Base-by-base conservation (phyloP, 2,888 invertebrate species). In the Onchidella celtica region DNA sequence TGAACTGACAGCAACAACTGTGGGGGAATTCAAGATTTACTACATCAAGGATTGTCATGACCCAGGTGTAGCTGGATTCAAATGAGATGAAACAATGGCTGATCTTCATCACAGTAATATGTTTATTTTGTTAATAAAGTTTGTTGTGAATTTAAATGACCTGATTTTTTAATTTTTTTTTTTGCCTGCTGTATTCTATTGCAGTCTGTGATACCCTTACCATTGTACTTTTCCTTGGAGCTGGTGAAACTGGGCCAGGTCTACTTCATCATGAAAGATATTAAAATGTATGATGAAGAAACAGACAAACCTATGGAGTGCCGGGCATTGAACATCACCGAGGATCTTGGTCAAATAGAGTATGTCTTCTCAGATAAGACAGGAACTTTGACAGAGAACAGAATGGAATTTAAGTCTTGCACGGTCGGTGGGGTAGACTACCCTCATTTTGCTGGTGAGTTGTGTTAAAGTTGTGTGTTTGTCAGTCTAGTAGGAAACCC, bases 341-440 rank as follows among this genome's bases (percentile, higher is more conserved):
- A 99, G 93, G 99, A 99, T 94, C 95, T 99, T 88, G 99, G 99
- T 0, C 99, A 99, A 94, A 87, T 92, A 14, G 96, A 97, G 91
- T 98, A 99, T 91, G 95, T 99, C 86, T 99, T 99, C 94, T 97
- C 97, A 14, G 99, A 99, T 93, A 99, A 99, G 94, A 99, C 99
- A 0, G 99, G 99, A 6, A 99, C 99, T 1, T 94, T 99, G 80
- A 99, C 99, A 0, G 98, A 99, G 94, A 99, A 99, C 93, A 96
- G 97, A 85, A 99, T 99, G 99, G 95, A 98, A 90, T 99, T 99
- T 94, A 95, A 97, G 80, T 95, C 97, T 72, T 99, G 98, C 92
- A 96, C 97, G 2, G 96, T 99, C 36, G 96, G 96, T 34, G 98
- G 98, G 0, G 95, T 96, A 61, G 98, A 99, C 93, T 99, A 97